Base-by-base conservation (phyloP, 2,888 invertebrate genomes). In the Torymus aiolomorphi region DNA sequence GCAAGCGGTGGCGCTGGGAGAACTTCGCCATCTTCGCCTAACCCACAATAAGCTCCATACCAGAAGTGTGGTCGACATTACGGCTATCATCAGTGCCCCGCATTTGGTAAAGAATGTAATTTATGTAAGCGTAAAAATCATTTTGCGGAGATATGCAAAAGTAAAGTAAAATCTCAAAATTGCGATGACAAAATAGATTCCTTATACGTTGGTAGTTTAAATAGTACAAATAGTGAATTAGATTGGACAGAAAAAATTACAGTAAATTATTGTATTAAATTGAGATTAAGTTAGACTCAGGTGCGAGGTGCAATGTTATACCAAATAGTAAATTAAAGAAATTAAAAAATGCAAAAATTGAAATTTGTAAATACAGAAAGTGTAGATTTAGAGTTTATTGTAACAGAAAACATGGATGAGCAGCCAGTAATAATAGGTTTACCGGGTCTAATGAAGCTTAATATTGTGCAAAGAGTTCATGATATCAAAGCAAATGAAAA, bases 141-240 rank as follows among this genome's bases (percentile, higher is more conserved):
- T 76, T 83, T 82, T 70, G 82, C 82, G 57, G 57, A 59, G 42
- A 59, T 66, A 51, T 80, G 80, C 76, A 77, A 57, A 65, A 56
- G 16, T 57, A 54, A 49, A 52, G 51, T 62, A n/a, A n/a, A n/a
- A n/a, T n/a, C n/a, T n/a, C n/a, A n/a, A n/a, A n/a, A n/a, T n/a
- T n/a, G n/a, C n/a, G n/a, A n/a, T n/a, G n/a, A n/a, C n/a, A n/a
- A n/a, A n/a, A n/a, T n/a, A n/a, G n/a, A n/a, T n/a, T n/a, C n/a
- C n/a, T n/a, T n/a, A n/a, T n/a, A n/a, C n/a, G n/a, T n/a, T 31
- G 31, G 61, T 12, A 49, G 49, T 54, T 10, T 54, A 52, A 67
- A 24, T 52, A 16, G 31, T n/a, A 57, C 14, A 69, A 13, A 2
- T 16, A 52, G 56, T 16, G 31, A 52, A 24, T 31, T 8, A 52